Conservation (phyloP, 2,113 vertebrate species). For the Ascaphus truei region DNA sequence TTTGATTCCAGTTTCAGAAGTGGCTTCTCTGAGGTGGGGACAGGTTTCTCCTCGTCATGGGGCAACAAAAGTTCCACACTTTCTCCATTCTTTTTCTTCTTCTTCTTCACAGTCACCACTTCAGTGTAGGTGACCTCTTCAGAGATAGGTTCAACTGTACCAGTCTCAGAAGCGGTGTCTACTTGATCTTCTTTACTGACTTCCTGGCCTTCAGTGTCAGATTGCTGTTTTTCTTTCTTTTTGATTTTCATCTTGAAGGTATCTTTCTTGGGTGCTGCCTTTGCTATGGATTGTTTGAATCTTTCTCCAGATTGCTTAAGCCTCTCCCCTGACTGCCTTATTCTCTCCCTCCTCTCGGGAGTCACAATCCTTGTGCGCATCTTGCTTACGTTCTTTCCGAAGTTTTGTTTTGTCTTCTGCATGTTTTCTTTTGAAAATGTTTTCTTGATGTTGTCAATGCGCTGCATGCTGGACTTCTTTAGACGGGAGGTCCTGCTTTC, state of each 20-base stretch:
- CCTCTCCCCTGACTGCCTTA: constrained; percentile 84
- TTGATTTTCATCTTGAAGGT: constrained; percentile 77
- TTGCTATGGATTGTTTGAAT: constrained; percentile 86
- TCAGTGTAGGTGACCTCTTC: constrained; percentile 72
- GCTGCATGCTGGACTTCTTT: constrained; percentile 82
- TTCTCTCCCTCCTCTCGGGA: constrained; percentile 81
- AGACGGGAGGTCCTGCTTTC: constrained; percentile 77
- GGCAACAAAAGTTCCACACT: constrained; percentile 51
- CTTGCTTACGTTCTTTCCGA: constrained; percentile 83
- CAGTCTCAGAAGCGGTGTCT: constrained; percentile 46
- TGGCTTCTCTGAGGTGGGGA: constrained; percentile 52
- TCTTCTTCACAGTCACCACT: constrained; percentile 72
- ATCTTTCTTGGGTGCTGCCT: constrained; percentile 81
- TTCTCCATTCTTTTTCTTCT: constrained; percentile 68
- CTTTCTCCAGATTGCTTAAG: constrained; percentile 80
- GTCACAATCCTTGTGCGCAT: constrained; percentile 91
- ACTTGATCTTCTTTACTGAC: constrained; percentile 60
- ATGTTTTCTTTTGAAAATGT: constrained; percentile 94
- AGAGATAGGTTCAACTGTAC: constrained; percentile 65
- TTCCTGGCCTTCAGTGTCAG: constrained; percentile 74
- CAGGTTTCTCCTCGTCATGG: constrained; percentile 43
- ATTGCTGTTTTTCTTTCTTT: constrained; percentile 75
- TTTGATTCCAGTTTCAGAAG: constrained; percentile 64
- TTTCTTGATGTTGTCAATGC: constrained; percentile 86
- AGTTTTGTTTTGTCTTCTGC: constrained; percentile 83